Percentiles rank a stretch among this genome's conserved stretches.
phyloP scores from a whole-genome alignment of 2,888 invertebrate species.

The Heteromurus nitidus region DNA sequence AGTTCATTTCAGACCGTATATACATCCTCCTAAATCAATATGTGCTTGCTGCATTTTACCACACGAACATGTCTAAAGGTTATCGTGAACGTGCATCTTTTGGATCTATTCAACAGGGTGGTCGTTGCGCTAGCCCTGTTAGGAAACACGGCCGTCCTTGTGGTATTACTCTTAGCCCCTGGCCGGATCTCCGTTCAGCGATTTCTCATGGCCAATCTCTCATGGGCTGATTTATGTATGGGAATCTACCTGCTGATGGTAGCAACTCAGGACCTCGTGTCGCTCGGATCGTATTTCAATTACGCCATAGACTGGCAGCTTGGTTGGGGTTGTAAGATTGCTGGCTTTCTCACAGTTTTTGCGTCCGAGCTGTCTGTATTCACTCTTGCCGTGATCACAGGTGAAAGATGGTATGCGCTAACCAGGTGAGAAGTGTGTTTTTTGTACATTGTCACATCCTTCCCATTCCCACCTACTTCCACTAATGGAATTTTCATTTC shows the following conservation, averaged over 20 bases:
- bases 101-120: slow-evolving; percentile 75
- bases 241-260: slow-evolving; percentile 89
- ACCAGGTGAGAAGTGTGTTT: slow-evolving; percentile 76
- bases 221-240: slow-evolving; percentile 91
- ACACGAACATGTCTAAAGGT: neutral
- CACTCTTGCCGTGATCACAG: slow-evolving; percentile 89
- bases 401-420: slow-evolving; percentile 91
- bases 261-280: slow-evolving; percentile 88
- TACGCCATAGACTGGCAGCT: slow-evolving; percentile 93
- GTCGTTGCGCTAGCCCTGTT: slow-evolving; percentile 88
- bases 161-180: slow-evolving; percentile 83
- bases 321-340: slow-evolving; percentile 87
- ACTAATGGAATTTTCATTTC: slow-evolving; percentile 1
- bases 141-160: slow-evolving; percentile 88
- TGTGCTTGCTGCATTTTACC: neutral
- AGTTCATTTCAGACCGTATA: neutral
- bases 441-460: too few species aligned
- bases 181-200: slow-evolving; percentile 78
- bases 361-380: slow-evolving; percentile 91
- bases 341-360: slow-evolving; percentile 92
- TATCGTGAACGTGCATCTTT: neutral
- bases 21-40: neutral
- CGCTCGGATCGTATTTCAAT: slow-evolving; percentile 91
- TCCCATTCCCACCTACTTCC: neutral
- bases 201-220: slow-evolving; percentile 88